Evolutionary conservation across 2,888 invertebrate species (phyloP), one percentile per base, ranked within the genome.

Genomic region (Diogma glabrata): DNA sequence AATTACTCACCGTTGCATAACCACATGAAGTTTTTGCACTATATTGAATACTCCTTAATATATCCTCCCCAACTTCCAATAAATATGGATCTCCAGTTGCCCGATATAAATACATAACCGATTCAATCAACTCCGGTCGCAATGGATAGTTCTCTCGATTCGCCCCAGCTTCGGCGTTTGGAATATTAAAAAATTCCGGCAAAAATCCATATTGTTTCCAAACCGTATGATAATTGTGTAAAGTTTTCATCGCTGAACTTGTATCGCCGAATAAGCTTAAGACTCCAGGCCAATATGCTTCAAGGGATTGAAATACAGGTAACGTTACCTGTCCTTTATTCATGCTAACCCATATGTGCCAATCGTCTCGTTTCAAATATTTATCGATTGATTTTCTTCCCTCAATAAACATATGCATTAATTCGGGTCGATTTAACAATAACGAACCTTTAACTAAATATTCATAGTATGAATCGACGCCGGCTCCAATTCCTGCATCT

Each of bases 261-360:
- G 88, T 82, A 64, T 97, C 92, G 6, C 97, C 46, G 14, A 48
- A 20, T 16, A 91, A 74, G 60, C 86, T 87, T 51, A 97, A 75
- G 23, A 99, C 78, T 0, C 99, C 97, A 0, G 99, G 99, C 95
- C 96, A 99, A 66, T 91, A 99, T 0, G 97, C 90, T 71, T 99
- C 99, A 19, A 99, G 74, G 0, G 95, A 96, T 67, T 99, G 97
- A 70, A 97, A 99, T n/a, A 97, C 88, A 0, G 97, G 96, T 60
- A 95, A 71, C 0, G 96, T 94, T 6, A 97, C 88, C 64, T 91
- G 88, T 0, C 70, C 97, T 61, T 93, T 89, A 45, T 85, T 79
- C 97, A 99, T 99, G n/a, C 93, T 89, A 0, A 93, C 97, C 97
- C 97, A 99, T 60, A 97, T 81, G 66, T 95, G 94, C 97, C 99